Evolutionary conservation across 1,140 invertebrate species (phyloP), one percentile per base, ranked within the genome.

Genomic region (Lanistes nyassanus): DNA sequence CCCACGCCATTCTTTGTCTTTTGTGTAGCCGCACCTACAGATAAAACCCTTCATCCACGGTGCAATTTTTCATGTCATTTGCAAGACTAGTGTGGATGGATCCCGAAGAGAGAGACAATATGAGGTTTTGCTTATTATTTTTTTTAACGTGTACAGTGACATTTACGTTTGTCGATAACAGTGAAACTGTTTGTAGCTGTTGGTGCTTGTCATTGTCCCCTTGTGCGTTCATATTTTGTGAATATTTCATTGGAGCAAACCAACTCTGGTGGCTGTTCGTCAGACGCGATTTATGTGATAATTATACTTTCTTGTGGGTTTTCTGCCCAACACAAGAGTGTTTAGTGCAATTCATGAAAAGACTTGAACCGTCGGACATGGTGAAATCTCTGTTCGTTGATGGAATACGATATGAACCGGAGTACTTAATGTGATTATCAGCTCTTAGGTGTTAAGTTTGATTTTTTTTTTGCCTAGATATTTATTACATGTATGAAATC

Each of bases 211-310:
- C 13, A n/a, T n/a, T 69, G 21, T 31, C 26, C 29, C 37, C n/a
- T 37, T 72, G 70, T 72, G 70, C 55, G 70, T 72, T 72, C 60
- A 47, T 69, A 31, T 36, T 19, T 70, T 70, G n/a, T 69, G 66
- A 29, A 58, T 71, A 36, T 42, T 71, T 71, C 21, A 23, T 55
- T 58, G 68, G 68, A 42, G 55, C 70, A 72, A 47, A 62, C 70
- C 70, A 42, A 60, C 42, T 39, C 70, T 72, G 70, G 70, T 21
- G 42, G 42, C 55, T 55, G 55, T 72, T 72, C 56, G 26, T 60
- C 55, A 55, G 70, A 72, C 60, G 70, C 70, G 60, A 72, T 72
- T 55, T 58, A 72, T 72, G 70, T 72, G 70, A 72, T 72, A 72
- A 37, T 34, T 26, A 60, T n/a, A 16, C 37, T 26, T 62, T 31